Conservation (phyloP, 2,113 vertebrate species). For the Bombycilla garrulus region DNA sequence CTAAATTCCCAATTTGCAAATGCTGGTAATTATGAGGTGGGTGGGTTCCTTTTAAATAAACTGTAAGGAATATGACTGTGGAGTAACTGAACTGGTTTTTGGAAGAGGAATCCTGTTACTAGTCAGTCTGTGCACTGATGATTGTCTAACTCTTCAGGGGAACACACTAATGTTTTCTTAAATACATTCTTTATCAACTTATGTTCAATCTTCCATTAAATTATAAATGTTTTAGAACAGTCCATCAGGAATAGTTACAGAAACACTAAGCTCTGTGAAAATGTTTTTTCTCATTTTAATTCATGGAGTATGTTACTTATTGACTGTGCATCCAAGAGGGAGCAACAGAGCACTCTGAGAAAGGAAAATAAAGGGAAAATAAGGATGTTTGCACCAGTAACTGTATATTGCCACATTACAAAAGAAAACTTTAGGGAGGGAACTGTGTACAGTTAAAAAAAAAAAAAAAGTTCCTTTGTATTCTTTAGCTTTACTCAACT, state of each 20-base stretch:
- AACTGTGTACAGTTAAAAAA: background rate
- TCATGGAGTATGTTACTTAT: background rate
- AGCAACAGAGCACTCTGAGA: background rate
- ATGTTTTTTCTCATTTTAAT: background rate
- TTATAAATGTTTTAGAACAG: background rate
- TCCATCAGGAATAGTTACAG: background rate
- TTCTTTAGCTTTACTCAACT: background rate
- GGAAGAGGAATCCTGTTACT: background rate
- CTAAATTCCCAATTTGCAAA: background rate
- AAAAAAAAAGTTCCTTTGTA: background rate
- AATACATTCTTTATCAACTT: background rate
- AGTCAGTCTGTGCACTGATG: background rate
- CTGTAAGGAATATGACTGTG: background rate
- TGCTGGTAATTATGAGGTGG: background rate
- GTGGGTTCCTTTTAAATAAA: background rate
- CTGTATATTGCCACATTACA: background rate
- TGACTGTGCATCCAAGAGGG: background rate
- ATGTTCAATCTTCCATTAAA: background rate
- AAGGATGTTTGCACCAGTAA: background rate
- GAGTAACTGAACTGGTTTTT: background rate
- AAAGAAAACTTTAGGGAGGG: background rate
- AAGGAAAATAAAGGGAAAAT: background rate
- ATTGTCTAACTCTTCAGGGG: background rate
- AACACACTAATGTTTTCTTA: background rate
- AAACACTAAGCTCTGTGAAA: background rate